Conservation (phyloP, 2,113 vertebrate genomes). For the Engraulis encrasicolus region DNA sequence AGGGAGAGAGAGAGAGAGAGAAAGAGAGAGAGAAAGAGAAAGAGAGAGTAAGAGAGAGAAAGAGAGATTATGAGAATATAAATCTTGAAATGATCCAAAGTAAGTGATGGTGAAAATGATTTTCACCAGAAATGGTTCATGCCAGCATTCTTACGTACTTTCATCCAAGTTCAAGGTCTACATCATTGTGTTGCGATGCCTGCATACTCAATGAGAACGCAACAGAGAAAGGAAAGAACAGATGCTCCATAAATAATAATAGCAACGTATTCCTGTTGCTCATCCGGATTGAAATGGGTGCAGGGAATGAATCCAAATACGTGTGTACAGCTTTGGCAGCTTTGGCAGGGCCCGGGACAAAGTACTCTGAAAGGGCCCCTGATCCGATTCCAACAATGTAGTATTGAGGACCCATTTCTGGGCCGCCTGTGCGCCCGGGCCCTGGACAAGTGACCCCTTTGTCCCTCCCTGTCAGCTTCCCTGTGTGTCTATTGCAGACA, state of each 20-base stretch:
- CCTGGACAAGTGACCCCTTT: too few species aligned
- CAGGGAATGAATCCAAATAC: too few species aligned
- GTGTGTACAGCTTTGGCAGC: too few species aligned
- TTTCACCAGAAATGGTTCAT: neutral
- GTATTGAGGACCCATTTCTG: too few species aligned
- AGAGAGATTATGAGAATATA: neutral
- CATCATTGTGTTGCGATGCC: neutral
- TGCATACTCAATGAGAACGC: neutral
- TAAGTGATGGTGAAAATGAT: neutral
- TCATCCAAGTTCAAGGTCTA: neutral
- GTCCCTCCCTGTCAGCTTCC: too few species aligned
- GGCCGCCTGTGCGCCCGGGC: too few species aligned
- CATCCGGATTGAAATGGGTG: neutral
- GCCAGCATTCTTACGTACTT: neutral
- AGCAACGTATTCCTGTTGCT: neutral
- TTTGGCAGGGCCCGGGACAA: too few species aligned
- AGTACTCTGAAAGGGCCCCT: too few species aligned
- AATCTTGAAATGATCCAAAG: neutral
- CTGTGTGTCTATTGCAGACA: neutral
- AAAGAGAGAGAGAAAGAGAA: neutral
- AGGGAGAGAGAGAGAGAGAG: conserved; percentile 16
- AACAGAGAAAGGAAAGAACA: neutral
- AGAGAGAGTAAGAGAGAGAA: neutral
- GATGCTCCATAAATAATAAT: neutral
- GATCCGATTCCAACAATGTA: too few species aligned